Evolutionary conservation across 2,888 invertebrate species (phyloP), one percentile per base, ranked within the genome.

Genomic region (Pseudococcus viburni): DNA sequence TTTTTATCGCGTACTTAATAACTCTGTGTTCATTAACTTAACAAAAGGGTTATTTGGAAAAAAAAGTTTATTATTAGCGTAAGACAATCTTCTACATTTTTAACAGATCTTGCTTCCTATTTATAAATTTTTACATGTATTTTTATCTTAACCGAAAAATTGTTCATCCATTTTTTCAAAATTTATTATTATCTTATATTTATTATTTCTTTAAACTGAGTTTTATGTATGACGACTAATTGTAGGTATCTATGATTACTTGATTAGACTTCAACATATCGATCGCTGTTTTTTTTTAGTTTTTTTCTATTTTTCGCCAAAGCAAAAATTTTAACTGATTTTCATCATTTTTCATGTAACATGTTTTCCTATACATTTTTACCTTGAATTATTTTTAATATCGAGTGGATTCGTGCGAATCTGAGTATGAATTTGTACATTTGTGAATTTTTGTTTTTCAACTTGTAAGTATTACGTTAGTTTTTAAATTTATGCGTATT

Each of bases 81-180:
- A 80, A 39, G 80, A 80, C 80, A 80, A 80, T 80, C 80, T 80
- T 80, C 59, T 80, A 80, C 80, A 19, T 80, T 80, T 80, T 80
- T n/a, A n/a, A 80, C 42, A 80, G 80, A 80, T 80, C 80, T 80
- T 80, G 80, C 80, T 80, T 80, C 80, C 80, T 80, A 42, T 80
- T 80, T 80, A 17, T 26, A 42, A 42, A 42, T 73, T 73, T 42
- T n/a, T 80, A 46, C 42, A 80, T 80, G 42, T 80, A 80, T 80
- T 42, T 80, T 80, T 73, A 26, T 73, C 15, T 22, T 22, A 73
- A 8, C 42, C n/a, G 42, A n/a, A 42, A 80, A 42, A 42, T 39
- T 77, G 39, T 9, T 19, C n/a, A 33, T 33, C 26, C 26, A n/a
- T 42, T 80, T 80, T 39, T 42, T 42, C n/a, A 42, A 33, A 33